Evolutionary conservation across 2,113 vertebrate genomes (phyloP), one percentile per base, ranked within the genome.

Genomic region (Silurus glanis): DNA sequence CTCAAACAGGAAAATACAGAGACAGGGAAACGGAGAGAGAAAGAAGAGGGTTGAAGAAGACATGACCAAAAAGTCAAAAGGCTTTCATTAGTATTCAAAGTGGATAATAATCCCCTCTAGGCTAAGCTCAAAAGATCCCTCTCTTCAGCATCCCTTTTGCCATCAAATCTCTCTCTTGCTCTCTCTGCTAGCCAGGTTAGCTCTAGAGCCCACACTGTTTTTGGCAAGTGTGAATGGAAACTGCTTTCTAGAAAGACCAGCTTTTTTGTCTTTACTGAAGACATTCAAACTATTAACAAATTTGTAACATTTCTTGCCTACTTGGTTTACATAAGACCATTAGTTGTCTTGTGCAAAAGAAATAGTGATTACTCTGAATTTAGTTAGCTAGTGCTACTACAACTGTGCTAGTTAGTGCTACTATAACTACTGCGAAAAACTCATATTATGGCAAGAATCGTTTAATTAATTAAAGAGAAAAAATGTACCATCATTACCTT

Each of bases 41-140:
- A 87, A 85, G 85, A 83, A 88, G 87, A 55, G 69, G 12, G 56
- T 75, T 75, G 84, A 69, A 61, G 28, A 51, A 78, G 23, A 55
- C 59, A 47, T 59, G 19, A 56, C 49, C 56, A 47, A 89, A 37
- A 84, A 66, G 53, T 28, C 56, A 56, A 86, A 86, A 66, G 61
- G 58, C 21, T 74, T 78, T 83, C 67, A 62, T 89, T 84, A 86
- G 75, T 84, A 89, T 87, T 85, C 82, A 82, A 47, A 89, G 82
- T 87, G 88, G 69, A 87, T 84, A 84, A 89, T 75, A 86, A 84
- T 71, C 53, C 53, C 85, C 37, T 14, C 82, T 82, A 74, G n/a
- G 25, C 61, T 47, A 71, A 76, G 53, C 61, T 76, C 85, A 47
- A 61, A 72, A 53, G 53, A 19, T 4, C 82, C 76, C 10, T 82